Conservation (phyloP, 2,113 vertebrate species). For the Reinhardtius hippoglossoides region DNA sequence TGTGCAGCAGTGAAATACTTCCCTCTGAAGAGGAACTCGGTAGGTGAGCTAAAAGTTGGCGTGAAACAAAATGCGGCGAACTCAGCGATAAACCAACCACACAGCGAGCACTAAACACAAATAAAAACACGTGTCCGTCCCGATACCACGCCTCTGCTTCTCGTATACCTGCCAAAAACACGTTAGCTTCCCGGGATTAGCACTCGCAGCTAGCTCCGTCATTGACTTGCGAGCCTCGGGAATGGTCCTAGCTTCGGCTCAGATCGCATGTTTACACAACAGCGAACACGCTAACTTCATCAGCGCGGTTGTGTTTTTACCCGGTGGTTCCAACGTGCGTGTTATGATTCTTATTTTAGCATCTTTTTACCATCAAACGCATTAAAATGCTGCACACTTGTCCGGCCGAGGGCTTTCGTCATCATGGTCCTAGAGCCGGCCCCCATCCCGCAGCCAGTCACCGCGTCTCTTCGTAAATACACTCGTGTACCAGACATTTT, state of each 20-base stretch:
- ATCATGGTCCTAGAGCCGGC: conserved; percentile 84
- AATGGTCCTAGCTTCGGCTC: background rate
- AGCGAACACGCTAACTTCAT: background rate
- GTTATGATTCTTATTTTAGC: background rate
- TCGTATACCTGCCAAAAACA: background rate
- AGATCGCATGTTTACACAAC: background rate
- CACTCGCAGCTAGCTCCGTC: background rate
- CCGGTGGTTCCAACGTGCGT: rapidly evolving
- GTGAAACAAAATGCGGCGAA: background rate
- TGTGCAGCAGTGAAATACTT: conserved; percentile 81
- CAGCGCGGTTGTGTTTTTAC: rapidly evolving
- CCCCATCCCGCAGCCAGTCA: conserved; percentile 28
- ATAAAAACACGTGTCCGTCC: background rate
- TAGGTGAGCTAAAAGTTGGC: background rate
- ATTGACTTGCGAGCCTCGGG: background rate
- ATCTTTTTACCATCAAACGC: conserved; percentile 11
- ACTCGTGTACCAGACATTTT: background rate
- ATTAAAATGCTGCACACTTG: conserved; percentile 57
- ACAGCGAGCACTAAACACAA: background rate
- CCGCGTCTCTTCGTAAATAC: conserved; percentile 38
- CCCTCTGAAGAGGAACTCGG: conserved; percentile 39
- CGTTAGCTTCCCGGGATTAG: background rate
- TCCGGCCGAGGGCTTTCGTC: conserved; percentile 63
- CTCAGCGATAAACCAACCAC: rapidly evolving
- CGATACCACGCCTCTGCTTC: background rate